Base-by-base conservation (phyloP, 2,888 invertebrate species). In the Zele albiditarsus region DNA sequence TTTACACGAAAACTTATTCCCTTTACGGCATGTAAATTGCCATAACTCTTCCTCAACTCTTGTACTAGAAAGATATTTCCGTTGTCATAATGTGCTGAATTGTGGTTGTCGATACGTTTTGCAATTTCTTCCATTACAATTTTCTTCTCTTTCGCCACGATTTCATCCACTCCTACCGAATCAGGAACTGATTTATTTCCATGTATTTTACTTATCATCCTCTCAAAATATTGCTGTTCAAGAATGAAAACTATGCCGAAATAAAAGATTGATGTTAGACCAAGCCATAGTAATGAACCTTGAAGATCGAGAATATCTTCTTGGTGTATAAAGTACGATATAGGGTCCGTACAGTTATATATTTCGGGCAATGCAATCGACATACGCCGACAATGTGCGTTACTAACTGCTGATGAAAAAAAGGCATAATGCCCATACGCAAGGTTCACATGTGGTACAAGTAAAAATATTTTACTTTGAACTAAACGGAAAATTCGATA, bases 11-110 rank as follows among this genome's bases (percentile, higher is more conserved):
- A 86, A 85, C 88, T 94, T 5, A 95, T 90, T 81, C 94, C 94
- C 86, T 96, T 94, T 0, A 98, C 97, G 0, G 97, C 97, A 71
- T 94, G 88, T 77, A 95, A 91, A 0, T 91, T 91, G 8, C 92
- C 93, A 84, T 97, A 97, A 85, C 92, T 93, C 88, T 97, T 97
- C 23, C 94, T 92, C 12, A 97, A 90, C 77, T 92, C 91, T 77
- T 92, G 83, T 53, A 82, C 92, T 14, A 94, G 86, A 0, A 94
- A 92, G 3, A 95, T 74, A 77, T 82, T 86, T 42, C 79, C 82
- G 20, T 60, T 77, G 20, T 75, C 77, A 78, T n/a, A 16, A 78
- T 3, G 82, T 78, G 83, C 62, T 84, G 14, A 20, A 82, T 63
- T 33, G 66, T 70, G n/a, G 69, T 74, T 38, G 23, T 70, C 73